Evolutionary conservation across 2,797 vertebrate genomes (phyloP).

Genomic region (Chrysocyon brachyurus): DNA sequence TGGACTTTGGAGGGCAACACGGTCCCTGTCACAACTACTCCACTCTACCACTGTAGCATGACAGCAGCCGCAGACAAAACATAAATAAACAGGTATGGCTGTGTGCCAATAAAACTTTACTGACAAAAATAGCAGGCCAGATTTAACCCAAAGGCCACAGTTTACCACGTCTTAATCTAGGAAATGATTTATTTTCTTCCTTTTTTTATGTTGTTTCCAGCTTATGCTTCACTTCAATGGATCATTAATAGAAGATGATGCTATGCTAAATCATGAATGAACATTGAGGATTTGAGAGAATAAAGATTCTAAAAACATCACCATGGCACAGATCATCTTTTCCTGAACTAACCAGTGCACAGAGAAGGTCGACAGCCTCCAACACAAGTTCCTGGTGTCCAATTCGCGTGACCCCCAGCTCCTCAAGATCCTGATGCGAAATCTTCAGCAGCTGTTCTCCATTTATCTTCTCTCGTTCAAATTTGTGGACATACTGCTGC

Average conservation of each 20-base stretch:
- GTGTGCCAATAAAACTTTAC: constrained; percentile 61
- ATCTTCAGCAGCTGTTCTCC: constrained; percentile 97
- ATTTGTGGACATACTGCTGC: constrained; percentile 96
- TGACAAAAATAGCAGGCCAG: background rate
- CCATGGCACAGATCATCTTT: background rate
- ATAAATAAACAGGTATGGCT: background rate
- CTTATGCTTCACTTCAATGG: background rate
- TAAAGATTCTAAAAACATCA: background rate
- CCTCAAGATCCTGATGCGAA: constrained; percentile 98
- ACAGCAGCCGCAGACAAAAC: background rate
- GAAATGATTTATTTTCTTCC: background rate
- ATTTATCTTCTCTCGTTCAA: constrained; percentile 98
- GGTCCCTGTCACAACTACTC: background rate
- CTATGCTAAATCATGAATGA: background rate
- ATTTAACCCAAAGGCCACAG: background rate
- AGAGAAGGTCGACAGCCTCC: constrained; percentile 98
- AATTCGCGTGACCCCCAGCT: constrained; percentile 96
- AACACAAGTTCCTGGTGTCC: constrained; percentile 98
- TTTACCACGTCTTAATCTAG: background rate
- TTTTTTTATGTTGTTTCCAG: background rate
- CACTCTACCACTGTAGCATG: background rate
- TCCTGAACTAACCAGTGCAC: constrained; percentile 95
- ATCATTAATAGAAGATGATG: background rate
- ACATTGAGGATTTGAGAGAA: background rate
- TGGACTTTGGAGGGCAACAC: background rate